A percentile compares a stretch with the other conserved stretches of the same genome.
These are phyloP conservation scores for Drosophila mettleri DNA, from an alignment of 2,888 invertebrate species.

Conservation along the genomic window DNA sequence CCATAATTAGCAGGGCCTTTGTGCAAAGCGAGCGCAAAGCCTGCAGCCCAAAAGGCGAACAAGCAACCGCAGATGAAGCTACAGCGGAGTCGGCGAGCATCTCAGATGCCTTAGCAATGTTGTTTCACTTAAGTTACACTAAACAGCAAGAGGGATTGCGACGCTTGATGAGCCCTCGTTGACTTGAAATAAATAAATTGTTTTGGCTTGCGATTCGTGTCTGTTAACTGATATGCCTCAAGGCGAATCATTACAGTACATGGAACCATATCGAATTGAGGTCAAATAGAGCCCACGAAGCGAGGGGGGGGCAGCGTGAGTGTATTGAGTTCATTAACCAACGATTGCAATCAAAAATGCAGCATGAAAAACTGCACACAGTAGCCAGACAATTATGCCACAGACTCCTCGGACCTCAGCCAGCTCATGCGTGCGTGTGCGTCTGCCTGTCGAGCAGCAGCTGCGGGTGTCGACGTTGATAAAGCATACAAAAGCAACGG, in stretches of 20 bases:
- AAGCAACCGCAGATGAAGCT: conserved; percentile 7
- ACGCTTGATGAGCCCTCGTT: background rate
- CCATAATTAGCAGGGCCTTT: conserved; percentile 76
- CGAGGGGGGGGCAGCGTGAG: background rate
- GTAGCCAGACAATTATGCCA: conserved; percentile 56
- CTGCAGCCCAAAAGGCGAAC: conserved; percentile 19
- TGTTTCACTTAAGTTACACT: background rate
- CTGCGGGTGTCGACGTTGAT: conserved; percentile 75
- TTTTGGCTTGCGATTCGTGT: background rate
- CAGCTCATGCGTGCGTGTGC: conserved; percentile 29
- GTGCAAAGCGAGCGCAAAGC: conserved; percentile 41
- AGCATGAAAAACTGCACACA: conserved; percentile 46
- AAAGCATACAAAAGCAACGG: conserved; percentile 59
- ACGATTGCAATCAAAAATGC: conserved; percentile 54
- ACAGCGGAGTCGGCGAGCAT: conserved; percentile 2
- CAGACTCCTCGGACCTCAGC: conserved; percentile 6
- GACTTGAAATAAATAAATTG: conserved; percentile 5
- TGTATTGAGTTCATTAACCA: conserved; percentile 72
- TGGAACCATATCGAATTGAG: conserved; percentile 28
- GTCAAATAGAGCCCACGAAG: conserved; percentile 23
- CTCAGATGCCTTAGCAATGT: conserved; percentile 59
- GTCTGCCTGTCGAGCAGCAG: conserved; percentile 18
- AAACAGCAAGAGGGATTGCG: background rate
- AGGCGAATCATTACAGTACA: conserved; percentile 19
- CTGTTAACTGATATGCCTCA: background rate